Conservation (phyloP, 2,797 vertebrate species). For the Selene dorsalis region DNA sequence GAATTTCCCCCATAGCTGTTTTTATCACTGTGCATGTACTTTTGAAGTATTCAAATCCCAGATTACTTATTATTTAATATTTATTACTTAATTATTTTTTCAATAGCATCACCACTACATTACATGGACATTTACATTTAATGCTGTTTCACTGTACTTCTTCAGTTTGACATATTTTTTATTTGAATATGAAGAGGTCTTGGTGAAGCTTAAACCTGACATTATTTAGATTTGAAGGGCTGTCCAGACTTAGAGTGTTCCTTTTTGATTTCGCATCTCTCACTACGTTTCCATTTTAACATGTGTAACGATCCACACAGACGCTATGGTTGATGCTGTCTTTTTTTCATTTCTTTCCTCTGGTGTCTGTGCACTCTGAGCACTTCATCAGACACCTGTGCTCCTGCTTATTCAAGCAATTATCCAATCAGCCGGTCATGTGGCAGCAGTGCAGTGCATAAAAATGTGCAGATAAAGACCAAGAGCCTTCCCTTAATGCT, state of each 20-base stretch:
- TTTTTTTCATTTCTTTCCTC: not conserved
- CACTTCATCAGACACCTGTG: not conserved
- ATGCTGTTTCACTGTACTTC: not conserved
- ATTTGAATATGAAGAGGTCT: not conserved
- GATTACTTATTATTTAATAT: too few relatives aligned
- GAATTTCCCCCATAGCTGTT: not conserved
- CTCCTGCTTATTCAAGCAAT: not conserved
- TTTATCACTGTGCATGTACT: not conserved
- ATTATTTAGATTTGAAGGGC: slow-evolving; percentile 1
- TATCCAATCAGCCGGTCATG: not conserved
- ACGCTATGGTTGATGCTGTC: not conserved
- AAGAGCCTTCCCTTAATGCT: not conserved
- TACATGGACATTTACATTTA: not conserved
- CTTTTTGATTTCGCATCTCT: not conserved
- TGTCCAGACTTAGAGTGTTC: not conserved
- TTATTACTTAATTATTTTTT: too few relatives aligned
- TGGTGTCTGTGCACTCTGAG: not conserved
- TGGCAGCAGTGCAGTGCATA: not conserved
- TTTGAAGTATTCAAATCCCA: slow-evolving; percentile 5
- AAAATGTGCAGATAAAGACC: not conserved
- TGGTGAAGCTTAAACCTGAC: not conserved
- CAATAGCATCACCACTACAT: slow-evolving; percentile 9
- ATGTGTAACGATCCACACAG: not conserved
- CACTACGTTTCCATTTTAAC: not conserved
- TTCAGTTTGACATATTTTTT: not conserved